Conservation (phyloP, 2,888 invertebrate species). For the Strigamia maritima region DNA sequence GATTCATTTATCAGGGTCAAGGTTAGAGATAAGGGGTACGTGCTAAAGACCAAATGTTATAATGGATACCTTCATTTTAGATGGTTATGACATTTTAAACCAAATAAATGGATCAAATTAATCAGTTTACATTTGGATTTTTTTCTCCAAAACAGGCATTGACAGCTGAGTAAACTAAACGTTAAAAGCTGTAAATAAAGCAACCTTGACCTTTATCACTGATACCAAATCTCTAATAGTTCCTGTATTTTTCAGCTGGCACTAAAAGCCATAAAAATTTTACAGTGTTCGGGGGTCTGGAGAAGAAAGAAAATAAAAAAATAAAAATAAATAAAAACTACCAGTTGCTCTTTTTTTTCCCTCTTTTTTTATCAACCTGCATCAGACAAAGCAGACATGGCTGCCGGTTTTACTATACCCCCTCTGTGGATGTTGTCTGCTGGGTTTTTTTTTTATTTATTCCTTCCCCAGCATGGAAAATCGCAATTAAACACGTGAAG, state of each 20-base stretch:
- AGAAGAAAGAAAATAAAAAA: neutral
- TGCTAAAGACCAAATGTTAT: neutral
- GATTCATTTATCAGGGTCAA: constrained; percentile 19
- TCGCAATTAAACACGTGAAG: too few species aligned
- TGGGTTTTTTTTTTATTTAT: neutral
- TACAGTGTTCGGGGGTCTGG: neutral
- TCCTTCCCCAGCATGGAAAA: neutral
- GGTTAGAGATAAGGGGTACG: neutral
- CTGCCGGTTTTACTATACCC: neutral
- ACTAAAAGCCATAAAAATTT: neutral
- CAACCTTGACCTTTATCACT: constrained; percentile 22
- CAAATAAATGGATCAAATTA: neutral
- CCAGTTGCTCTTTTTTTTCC: constrained; percentile 18
- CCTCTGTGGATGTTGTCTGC: neutral
- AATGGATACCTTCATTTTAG: neutral
- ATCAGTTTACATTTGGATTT: neutral
- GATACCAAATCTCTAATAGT: constrained; percentile 21
- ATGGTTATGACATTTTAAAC: neutral
- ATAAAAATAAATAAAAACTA: neutral
- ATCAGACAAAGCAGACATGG: neutral
- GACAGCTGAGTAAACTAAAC: neutral
- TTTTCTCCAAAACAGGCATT: neutral
- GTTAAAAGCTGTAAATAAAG: neutral
- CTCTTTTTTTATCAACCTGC: too few species aligned
- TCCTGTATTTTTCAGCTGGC: constrained; percentile 4